Evolutionary conservation across 92 coral and sea anemone genomes (phyloP).

Genomic region (Heliopora coerulea): DNA sequence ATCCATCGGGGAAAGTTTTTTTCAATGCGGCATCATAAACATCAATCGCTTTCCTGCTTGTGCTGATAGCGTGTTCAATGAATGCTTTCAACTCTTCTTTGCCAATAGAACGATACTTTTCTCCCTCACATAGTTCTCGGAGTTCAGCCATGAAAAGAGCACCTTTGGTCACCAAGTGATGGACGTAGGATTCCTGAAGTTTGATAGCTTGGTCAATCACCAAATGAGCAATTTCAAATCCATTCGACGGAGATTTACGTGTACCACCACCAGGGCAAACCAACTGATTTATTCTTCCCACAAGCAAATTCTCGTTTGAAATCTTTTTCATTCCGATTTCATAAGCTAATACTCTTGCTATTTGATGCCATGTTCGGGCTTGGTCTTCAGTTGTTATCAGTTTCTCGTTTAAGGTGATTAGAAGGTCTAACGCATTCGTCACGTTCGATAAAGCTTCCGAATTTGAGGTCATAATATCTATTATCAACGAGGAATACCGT

Average conservation of each 20-base stretch:
- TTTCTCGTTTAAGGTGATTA: constrained; percentile 44
- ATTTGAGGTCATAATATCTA: constrained; percentile 20
- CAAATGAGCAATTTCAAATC: constrained; percentile 61
- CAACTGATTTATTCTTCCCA: constrained; percentile 23
- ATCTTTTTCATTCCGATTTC: constrained; percentile 51
- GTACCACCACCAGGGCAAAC: constrained; percentile 3
- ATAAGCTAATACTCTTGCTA: constrained; percentile 63
- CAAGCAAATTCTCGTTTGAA: constrained; percentile 9
- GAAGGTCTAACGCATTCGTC: constrained; percentile 46
- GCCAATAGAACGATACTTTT: not conserved
- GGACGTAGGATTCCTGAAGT: constrained; percentile 44
- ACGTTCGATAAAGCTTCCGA: not conserved
- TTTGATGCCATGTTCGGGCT: constrained; percentile 58
- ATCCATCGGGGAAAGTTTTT: constrained; percentile 10
- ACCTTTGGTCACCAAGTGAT: constrained; percentile 58
- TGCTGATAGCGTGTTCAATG: constrained; percentile 27
- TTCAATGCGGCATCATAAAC: constrained; percentile 53
- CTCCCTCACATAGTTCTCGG: constrained; percentile 41
- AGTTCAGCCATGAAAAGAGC: constrained; percentile 41
- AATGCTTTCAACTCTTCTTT: constrained; percentile 13
- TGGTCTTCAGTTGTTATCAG: constrained; percentile 47
- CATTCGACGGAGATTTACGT: constrained; percentile 38
- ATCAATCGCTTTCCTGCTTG: constrained; percentile 42
- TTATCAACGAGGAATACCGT: constrained; percentile 49
- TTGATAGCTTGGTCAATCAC: constrained; percentile 58